Evolutionary conservation across 2,113 vertebrate species (phyloP).

Genomic region (Vombatus ursinus): DNA sequence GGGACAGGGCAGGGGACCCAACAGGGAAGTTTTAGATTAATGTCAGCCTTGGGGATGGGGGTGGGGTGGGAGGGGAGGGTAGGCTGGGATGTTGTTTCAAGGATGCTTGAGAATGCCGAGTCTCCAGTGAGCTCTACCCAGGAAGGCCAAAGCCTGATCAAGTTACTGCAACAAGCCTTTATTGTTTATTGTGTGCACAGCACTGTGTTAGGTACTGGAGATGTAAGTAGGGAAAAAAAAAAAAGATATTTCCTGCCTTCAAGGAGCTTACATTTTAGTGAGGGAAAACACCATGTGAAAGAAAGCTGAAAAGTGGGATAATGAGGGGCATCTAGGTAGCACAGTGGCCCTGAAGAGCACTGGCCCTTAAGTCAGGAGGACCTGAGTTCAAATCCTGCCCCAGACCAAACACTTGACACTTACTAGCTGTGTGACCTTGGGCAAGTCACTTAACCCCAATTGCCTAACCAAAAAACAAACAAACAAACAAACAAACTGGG

Average conservation of each 20-base stretch:
- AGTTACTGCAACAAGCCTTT: background rate
- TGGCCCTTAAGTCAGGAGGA: too few relatives aligned
- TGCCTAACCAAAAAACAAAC: too few relatives aligned
- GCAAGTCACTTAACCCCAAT: too few relatives aligned
- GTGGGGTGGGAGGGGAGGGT: background rate
- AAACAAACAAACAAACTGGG: too few relatives aligned
- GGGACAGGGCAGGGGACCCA: background rate
- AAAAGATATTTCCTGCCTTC: background rate
- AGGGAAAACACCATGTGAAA: background rate
- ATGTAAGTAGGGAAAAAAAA: background rate
- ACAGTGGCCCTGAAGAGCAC: too few relatives aligned
- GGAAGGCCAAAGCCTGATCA: background rate
- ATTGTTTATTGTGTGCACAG: background rate
- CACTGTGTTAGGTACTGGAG: background rate
- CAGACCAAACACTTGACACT: too few relatives aligned
- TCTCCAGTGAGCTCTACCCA: background rate
- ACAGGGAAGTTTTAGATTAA: background rate
- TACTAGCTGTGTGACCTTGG: too few relatives aligned
- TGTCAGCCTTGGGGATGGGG: background rate
- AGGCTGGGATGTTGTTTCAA: background rate
- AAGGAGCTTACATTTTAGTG: background rate
- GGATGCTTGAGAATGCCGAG: background rate
- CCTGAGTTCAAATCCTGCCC: too few relatives aligned
- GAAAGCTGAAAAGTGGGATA: background rate
- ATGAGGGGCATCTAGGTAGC: too few relatives aligned